A percentile compares a stretch with the other conserved stretches of the same genome.
phyloP scores from a whole-genome alignment of 2,888 invertebrate species.

The Pachymerium ferrugineum region DNA sequence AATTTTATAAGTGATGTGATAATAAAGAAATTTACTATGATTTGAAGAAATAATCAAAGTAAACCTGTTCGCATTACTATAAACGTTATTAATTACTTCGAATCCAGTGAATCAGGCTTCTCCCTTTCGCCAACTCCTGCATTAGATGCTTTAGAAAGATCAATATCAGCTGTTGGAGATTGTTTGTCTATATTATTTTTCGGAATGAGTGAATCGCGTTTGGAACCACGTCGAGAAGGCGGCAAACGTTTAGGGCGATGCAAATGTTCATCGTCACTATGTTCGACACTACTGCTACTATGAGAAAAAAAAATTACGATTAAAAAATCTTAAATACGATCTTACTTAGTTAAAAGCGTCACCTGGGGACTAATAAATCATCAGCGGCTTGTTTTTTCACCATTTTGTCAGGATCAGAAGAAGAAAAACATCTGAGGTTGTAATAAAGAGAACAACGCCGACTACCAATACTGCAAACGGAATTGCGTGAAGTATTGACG shows the following conservation, averaged over 20 bases:
- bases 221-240: neutral
- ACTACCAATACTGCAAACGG: slow-evolving; percentile 25
- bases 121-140: too few species aligned
- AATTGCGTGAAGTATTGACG: slow-evolving; percentile 15
- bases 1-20: too few species aligned
- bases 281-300: neutral
- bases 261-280: neutral
- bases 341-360: neutral
- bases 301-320: too few species aligned
- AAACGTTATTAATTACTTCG: neutral
- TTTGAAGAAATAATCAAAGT: too few species aligned
- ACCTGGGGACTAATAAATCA: neutral
- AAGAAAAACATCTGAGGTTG: neutral
- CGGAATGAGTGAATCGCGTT: neutral
- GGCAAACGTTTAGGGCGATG: neutral
- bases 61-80: too few species aligned
- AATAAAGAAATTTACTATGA: too few species aligned
- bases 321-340: neutral
- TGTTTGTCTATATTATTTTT: neutral
- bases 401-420: neutral
- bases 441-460: slow-evolving; percentile 23
- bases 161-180: neutral
- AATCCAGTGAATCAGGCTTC: neutral
- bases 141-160: too few species aligned
- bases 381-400: neutral